phyloP scores from a whole-genome alignment of 2,113 vertebrate genomes.

The Bubo blakistoni region DNA sequence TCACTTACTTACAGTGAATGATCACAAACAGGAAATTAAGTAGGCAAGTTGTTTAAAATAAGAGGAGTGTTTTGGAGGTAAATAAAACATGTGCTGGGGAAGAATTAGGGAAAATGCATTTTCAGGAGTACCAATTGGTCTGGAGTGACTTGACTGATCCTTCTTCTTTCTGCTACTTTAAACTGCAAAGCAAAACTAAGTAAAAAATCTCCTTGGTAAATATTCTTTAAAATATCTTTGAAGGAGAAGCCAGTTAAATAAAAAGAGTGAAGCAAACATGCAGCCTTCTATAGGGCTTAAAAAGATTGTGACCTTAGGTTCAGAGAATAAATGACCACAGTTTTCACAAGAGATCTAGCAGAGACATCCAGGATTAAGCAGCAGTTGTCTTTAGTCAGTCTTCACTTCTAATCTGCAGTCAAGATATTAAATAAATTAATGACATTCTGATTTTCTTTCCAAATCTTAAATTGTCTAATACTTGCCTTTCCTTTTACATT shows the following conservation, averaged over 20 bases:
- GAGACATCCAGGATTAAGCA: slow-evolving; percentile 65
- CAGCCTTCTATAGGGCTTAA: slow-evolving; percentile 70
- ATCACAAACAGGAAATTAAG: slow-evolving; percentile 85
- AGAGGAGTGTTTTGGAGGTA: slow-evolving; percentile 73
- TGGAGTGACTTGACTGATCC: slow-evolving; percentile 41
- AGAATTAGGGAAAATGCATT: slow-evolving; percentile 6
- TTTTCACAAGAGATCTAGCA: slow-evolving; percentile 69
- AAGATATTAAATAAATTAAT: slow-evolving; percentile 20
- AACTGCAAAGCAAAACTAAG: slow-evolving; percentile 58
- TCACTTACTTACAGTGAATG: slow-evolving; percentile 76
- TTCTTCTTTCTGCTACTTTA: slow-evolving; percentile 58
- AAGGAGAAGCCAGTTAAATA: slow-evolving; percentile 64
- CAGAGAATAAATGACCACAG: slow-evolving; percentile 69
- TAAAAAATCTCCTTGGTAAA: slow-evolving; percentile 71
- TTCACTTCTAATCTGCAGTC: slow-evolving; percentile 50
- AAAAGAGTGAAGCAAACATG: slow-evolving; percentile 66
- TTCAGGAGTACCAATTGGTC: slow-evolving; percentile 48
- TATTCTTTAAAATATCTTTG: slow-evolving; percentile 72
- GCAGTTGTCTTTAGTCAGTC: slow-evolving; percentile 63
- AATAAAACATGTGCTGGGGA: slow-evolving; percentile 65
- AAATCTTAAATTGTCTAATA: not conserved
- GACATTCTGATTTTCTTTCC: slow-evolving; percentile 29
- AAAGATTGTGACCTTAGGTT: slow-evolving; percentile 73
- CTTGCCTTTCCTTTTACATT: not conserved
- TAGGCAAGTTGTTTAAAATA: slow-evolving; percentile 79